Base-by-base conservation (phyloP, 1,140 invertebrate genomes). In the Lordiphosa clarofinis region DNA sequence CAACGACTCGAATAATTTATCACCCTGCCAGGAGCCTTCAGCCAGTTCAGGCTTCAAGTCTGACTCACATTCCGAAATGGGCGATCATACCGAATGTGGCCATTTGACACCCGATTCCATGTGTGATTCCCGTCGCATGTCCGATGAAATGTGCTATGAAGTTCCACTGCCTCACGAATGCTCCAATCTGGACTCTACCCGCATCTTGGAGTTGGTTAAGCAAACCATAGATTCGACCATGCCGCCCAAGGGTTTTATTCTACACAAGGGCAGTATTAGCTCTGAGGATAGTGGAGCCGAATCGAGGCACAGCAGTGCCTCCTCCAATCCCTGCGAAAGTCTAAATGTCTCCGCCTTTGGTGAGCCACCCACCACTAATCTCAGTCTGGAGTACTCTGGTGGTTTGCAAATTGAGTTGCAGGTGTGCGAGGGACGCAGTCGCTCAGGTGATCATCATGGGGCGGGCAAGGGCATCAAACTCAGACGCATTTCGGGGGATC, bases 401-500 rank as follows among this genome's bases (percentile, higher is more conserved):
- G 95, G 95, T 3, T 93, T 97, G 66, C 95, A 97, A 88, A 96
- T 97, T 43, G 96, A 97, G 87, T 87, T 97, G 62, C 93, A 95
- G 73, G 93, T 97, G 1, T 95, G 93, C 81, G 93, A 95, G 71
- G 93, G 93, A 21, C 94, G 94, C 59, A 91, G 90, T 44, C 92
- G 92, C 61, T 1, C 24, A 2, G 92, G 92, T 53, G 93, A 94
- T 79, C 92, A 93, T 40, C 86, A 88, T 39, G 69, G 67, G 6
- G 73, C 86, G 3, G 73, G 79, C 24, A 96, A 96, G 70, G 95
- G 96, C 5, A 92, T 98, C 56, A 97, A 97, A 82, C 94, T 98
- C 92, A 90, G 96, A 55, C 91, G 96, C 86, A 96, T 98, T 62
- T 97, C 96, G 0, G 97, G 97, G 2, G 96, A 98, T 90, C 95